These are phyloP conservation scores for Heterochromis multidens DNA, from an alignment of 2,113 vertebrate species.

Conservation along the genomic window DNA sequence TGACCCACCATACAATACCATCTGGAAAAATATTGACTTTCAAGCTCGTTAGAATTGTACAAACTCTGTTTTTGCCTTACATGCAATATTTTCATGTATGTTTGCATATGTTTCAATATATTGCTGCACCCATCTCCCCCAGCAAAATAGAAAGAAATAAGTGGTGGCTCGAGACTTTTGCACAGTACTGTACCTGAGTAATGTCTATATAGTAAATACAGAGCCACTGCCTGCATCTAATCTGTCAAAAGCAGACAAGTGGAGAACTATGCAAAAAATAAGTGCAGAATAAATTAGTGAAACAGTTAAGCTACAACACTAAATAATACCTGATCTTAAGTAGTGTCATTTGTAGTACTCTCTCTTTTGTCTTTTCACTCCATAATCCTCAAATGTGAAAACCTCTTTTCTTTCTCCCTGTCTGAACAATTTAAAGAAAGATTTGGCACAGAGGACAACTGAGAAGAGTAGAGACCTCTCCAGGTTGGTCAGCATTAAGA, in stretches of 20 bases:
- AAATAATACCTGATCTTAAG: neutral
- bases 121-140: neutral
- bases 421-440: slow-evolving; percentile 24
- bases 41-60: neutral
- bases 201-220: neutral
- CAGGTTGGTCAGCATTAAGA: slow-evolving; percentile 51
- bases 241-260: neutral
- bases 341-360: neutral
- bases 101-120: neutral
- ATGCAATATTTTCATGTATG: too few species aligned
- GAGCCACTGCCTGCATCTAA: neutral
- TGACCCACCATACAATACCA: neutral
- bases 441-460: neutral
- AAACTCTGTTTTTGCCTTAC: neutral
- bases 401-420: neutral
- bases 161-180: neutral
- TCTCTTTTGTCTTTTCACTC: neutral
- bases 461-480: slow-evolving; percentile 28
- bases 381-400: neutral
- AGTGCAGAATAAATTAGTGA: neutral
- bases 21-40: neutral
- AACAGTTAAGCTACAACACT: neutral
- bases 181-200: neutral
- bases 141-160: neutral
- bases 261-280: neutral